Percentiles rank a stretch among this genome's conserved stretches.
These are phyloP conservation scores for Catocala nupta DNA, from an alignment of 2,888 invertebrate genomes.

Conservation along the genomic window DNA sequence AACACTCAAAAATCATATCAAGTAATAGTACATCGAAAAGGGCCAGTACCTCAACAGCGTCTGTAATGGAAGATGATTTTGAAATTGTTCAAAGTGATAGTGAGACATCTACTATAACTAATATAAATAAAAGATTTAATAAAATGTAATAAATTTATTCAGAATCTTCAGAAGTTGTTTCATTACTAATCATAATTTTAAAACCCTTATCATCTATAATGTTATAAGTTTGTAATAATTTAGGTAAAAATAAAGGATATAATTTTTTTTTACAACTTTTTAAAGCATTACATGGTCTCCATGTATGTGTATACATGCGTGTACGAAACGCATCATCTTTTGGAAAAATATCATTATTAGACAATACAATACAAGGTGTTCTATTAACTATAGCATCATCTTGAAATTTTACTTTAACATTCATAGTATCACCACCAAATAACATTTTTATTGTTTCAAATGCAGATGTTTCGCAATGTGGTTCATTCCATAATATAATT, in stretches of 20 bases:
- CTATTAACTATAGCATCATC: conserved; percentile 16
- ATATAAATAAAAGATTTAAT: not conserved
- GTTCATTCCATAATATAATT: conserved; percentile 23
- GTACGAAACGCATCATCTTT: conserved; percentile 13
- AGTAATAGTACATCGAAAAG: not conserved
- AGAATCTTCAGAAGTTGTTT: conserved; percentile 1
- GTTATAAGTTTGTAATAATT: conserved; percentile 5
- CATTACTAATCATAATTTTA: not conserved
- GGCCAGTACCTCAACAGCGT: not conserved
- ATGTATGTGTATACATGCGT: conserved; percentile 5
- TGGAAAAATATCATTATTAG: conserved; percentile 18
- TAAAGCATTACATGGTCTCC: conserved; percentile 10
- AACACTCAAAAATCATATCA: not conserved
- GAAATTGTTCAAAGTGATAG: not conserved
- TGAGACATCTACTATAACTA: not conserved
- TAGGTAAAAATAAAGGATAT: conserved; percentile 13
- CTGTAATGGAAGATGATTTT: too few relatives aligned
- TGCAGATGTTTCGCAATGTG: conserved; percentile 16
- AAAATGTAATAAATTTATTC: conserved; percentile 15
- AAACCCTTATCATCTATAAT: conserved; percentile 1
- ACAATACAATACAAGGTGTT: conserved; percentile 12
- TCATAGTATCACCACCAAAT: conserved; percentile 21
- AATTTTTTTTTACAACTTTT: conserved; percentile 17
- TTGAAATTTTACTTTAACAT: conserved; percentile 20
- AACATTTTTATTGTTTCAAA: conserved; percentile 25